phyloP scores from a whole-genome alignment of 2,797 vertebrate species.

The Heterohyrax brucei region DNA sequence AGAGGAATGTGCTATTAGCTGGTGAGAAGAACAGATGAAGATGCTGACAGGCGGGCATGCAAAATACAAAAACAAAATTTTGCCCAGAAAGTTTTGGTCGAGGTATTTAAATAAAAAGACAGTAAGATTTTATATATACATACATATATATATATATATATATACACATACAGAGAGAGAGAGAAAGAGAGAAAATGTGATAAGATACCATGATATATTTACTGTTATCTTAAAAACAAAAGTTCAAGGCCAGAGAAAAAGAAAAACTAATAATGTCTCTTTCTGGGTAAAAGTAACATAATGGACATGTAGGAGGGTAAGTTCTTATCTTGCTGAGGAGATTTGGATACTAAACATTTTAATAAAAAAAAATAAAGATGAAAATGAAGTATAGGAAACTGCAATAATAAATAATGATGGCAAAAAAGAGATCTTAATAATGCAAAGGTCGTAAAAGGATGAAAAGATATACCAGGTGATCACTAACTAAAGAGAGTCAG shows the following conservation, averaged over 20 bases:
- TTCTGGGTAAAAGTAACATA: background rate
- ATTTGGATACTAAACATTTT: background rate
- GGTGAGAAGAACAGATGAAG: too few relatives aligned
- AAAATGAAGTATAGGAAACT: conserved; percentile 9
- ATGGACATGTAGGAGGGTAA: background rate
- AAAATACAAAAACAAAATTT: too few relatives aligned
- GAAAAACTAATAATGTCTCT: background rate
- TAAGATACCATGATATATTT: conserved; percentile 11
- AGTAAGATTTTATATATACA: conserved; percentile 45
- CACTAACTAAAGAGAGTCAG: conserved; percentile 26
- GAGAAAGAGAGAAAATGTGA: background rate
- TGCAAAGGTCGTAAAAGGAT: background rate
- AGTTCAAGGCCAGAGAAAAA: background rate
- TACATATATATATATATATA: background rate
- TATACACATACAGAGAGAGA: too few relatives aligned
- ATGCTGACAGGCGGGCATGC: too few relatives aligned
- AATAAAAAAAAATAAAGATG: conserved; percentile 8
- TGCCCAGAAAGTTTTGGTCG: background rate
- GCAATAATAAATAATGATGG: conserved; percentile 40
- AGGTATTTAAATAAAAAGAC: conserved; percentile 11
- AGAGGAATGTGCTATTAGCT: too few relatives aligned
- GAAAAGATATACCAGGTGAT: conserved; percentile 3
- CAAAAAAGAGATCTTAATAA: conserved; percentile 48
- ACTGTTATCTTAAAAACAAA: conserved; percentile 13
- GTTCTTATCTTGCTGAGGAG: background rate